Percentiles rank a stretch among this genome's conserved stretches.
Evolutionary conservation across 2,888 invertebrate species (phyloP).

Genomic region (Polyploca ridens): DNA sequence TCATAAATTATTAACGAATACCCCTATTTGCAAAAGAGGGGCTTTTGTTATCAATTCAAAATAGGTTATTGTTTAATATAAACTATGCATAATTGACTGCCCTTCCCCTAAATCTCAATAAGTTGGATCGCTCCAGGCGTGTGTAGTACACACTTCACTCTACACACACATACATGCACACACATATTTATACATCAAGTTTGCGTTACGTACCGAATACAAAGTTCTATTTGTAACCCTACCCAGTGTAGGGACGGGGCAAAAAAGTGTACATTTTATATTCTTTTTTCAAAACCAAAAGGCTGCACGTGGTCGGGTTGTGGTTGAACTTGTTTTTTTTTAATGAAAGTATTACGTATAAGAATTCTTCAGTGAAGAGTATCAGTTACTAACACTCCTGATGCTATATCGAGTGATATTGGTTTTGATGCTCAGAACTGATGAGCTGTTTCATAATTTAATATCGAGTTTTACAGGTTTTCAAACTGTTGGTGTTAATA

Average conservation of each 20-base stretch:
- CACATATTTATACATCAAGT: conserved; percentile 32
- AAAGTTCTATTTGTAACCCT: conserved; percentile 80
- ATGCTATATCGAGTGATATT: conserved; percentile 39
- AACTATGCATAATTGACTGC: background rate
- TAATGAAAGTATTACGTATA: conserved; percentile 75
- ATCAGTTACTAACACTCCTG: conserved; percentile 55
- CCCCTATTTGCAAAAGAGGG: too few relatives aligned
- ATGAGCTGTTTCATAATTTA: conserved; percentile 17
- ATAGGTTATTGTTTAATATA: background rate
- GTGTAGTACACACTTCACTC: conserved; percentile 59
- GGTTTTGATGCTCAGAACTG: conserved; percentile 31
- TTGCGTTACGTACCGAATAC: conserved; percentile 60
- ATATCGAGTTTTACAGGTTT: conserved; percentile 4
- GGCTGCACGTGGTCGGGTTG: conserved; percentile 81
- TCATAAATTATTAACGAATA: too few relatives aligned
- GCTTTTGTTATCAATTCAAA: background rate
- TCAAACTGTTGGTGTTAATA: background rate
- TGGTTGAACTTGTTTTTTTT: conserved; percentile 73
- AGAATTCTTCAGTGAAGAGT: conserved; percentile 64
- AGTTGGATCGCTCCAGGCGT: conserved; percentile 50
- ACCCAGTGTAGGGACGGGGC: conserved; percentile 67
- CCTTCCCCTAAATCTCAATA: conserved; percentile 43
- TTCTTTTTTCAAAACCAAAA: conserved; percentile 66
- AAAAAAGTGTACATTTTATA: conserved; percentile 70
- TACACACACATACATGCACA: conserved; percentile 44